phyloP scores from a whole-genome alignment of 2,113 vertebrate species.

The Emydocephalus ijimae region DNA sequence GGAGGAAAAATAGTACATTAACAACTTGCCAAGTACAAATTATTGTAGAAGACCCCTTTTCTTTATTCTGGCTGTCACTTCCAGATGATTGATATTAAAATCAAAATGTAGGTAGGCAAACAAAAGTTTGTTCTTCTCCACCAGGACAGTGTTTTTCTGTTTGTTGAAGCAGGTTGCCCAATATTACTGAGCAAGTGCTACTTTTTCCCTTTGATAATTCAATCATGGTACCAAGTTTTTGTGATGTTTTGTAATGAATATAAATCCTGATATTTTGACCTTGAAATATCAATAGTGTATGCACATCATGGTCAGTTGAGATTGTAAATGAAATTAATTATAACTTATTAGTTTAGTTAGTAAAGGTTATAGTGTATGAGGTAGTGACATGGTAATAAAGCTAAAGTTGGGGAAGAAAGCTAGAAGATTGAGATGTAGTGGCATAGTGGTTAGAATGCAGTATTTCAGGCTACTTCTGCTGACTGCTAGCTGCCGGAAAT shows the following conservation, averaged over 20 bases:
- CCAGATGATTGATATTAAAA: background rate
- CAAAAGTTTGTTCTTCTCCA: background rate
- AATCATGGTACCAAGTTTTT: background rate
- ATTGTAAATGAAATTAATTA: background rate
- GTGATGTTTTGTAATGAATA: background rate
- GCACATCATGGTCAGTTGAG: background rate
- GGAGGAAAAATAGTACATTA: background rate
- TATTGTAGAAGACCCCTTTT: background rate
- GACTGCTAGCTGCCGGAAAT: too few species aligned
- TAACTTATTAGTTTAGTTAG: background rate
- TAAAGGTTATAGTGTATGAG: background rate
- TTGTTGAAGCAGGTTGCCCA: background rate
- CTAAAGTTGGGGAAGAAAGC: background rate
- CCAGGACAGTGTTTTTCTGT: background rate
- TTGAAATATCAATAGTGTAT: background rate
- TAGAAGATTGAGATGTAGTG: background rate
- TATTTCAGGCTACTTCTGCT: too few species aligned
- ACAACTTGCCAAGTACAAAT: background rate
- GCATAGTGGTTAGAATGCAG: too few species aligned
- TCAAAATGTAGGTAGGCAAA: background rate
- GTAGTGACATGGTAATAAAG: background rate
- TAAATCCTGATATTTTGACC: background rate
- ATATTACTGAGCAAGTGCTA: background rate
- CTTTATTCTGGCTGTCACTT: background rate
- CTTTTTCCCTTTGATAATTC: background rate